Conservation (phyloP, 2,888 invertebrate species). For the Polyommatus iphigenia region DNA sequence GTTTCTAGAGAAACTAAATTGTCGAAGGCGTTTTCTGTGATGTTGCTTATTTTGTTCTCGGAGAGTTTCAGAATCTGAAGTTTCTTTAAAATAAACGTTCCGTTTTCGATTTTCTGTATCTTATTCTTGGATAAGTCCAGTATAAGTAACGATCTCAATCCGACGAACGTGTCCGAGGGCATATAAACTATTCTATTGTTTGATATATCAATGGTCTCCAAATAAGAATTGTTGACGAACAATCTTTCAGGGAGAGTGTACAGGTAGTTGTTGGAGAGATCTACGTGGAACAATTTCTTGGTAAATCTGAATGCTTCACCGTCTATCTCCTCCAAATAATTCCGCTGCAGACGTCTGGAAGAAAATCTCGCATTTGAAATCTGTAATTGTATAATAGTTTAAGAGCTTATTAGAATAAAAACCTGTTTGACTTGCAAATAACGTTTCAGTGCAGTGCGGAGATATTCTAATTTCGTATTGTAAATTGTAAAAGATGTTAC, state of each 20-base stretch:
- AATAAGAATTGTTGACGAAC: constrained; percentile 79
- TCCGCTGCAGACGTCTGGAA: constrained; percentile 84
- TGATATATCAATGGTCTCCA: constrained; percentile 84
- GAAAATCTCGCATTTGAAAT: constrained; percentile 36
- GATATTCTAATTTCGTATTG: background rate
- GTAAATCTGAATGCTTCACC: constrained; percentile 79
- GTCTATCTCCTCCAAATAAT: constrained; percentile 82
- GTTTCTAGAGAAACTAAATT: constrained; percentile 75
- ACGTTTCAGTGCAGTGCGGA: background rate
- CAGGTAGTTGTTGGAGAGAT: constrained; percentile 84
- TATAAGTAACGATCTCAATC: constrained; percentile 81
- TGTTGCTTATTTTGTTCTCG: constrained; percentile 83
- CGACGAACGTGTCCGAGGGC: constrained; percentile 79
- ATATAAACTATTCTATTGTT: constrained; percentile 82
- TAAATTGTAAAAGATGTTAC: background rate
- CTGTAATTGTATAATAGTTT: background rate
- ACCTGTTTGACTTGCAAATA: background rate
- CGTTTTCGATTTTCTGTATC: constrained; percentile 80
- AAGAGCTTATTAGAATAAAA: background rate
- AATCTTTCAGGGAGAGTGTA: constrained; percentile 77
- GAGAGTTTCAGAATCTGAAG: constrained; percentile 84
- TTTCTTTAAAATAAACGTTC: constrained; percentile 78
- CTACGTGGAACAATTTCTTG: constrained; percentile 83
- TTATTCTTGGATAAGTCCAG: constrained; percentile 86
- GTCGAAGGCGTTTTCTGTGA: constrained; percentile 79